Evolutionary conservation across 2,888 invertebrate species (phyloP).

Genomic region (Ornithoptera priamus): DNA sequence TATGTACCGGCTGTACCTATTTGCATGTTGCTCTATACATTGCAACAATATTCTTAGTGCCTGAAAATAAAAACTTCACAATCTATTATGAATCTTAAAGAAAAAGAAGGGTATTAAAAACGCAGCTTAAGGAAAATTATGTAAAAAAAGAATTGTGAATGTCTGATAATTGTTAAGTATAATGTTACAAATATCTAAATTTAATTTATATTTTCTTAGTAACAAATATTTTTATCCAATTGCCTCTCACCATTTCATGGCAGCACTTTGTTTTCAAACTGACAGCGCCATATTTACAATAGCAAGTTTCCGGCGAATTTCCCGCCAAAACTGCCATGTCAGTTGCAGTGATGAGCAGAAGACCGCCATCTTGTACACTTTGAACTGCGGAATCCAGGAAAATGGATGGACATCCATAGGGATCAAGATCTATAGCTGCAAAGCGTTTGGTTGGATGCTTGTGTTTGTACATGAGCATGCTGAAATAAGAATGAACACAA

Average conservation of each 20-base stretch:
- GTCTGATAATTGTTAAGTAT: too few species aligned
- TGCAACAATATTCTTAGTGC: conserved; percentile 95
- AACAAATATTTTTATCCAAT: too few species aligned
- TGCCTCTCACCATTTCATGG: conserved; percentile 91
- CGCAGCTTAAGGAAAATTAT: too few species aligned
- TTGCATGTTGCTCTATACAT: conserved; percentile 94
- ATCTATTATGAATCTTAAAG: too few species aligned
- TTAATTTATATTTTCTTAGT: too few species aligned
- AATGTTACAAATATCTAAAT: too few species aligned
- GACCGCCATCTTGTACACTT: conserved; percentile 88
- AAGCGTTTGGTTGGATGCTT: conserved; percentile 84
- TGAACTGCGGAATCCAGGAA: conserved; percentile 96
- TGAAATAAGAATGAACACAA: conserved; percentile 49
- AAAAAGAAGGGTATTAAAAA: too few species aligned
- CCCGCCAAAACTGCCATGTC: conserved; percentile 98
- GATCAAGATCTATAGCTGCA: conserved; percentile 96
- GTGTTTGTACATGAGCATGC: conserved; percentile 91
- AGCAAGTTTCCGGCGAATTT: conserved; percentile 96
- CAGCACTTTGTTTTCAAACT: conserved; percentile 92
- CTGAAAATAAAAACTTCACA: conserved; percentile 60
- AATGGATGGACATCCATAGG: conserved; percentile 96
- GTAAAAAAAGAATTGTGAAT: too few species aligned
- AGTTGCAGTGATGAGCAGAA: conserved; percentile 97
- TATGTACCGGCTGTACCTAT: conserved; percentile 95
- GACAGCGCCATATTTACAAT: conserved; percentile 94